Percentiles rank a stretch among this genome's conserved stretches.
These are phyloP conservation scores for Eretmocerus hayati DNA, from an alignment of 2,888 invertebrate genomes.

Conservation along the genomic window DNA sequence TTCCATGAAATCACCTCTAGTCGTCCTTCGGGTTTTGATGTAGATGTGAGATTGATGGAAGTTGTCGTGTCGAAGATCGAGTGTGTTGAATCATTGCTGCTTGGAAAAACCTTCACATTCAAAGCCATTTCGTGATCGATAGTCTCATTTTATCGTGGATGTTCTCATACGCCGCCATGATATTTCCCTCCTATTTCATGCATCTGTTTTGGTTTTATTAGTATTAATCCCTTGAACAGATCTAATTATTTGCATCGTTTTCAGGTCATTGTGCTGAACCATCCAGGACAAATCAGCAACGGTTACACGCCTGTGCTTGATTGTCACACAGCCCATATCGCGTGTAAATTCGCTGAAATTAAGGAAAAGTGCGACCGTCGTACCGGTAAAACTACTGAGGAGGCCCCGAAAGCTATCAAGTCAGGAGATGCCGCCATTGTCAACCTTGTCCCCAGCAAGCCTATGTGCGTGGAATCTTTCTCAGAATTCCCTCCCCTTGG, in stretches of 20 bases:
- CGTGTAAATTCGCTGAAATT: constrained; percentile 98
- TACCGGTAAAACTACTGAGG: constrained; percentile 91
- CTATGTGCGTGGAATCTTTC: constrained; percentile 99
- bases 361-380: constrained; percentile 99
- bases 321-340: constrained; percentile 99
- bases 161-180: too few species aligned
- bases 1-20: too few species aligned
- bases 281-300: constrained; percentile 97
- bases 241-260: too few species aligned
- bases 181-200: not conserved
- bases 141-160: too few species aligned
- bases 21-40: too few species aligned
- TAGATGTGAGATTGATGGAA: too few species aligned
- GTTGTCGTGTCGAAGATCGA: too few species aligned
- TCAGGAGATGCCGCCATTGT: constrained; percentile 97
- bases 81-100: too few species aligned
- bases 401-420: constrained; percentile 91
- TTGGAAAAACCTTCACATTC: too few species aligned
- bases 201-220: not conserved
- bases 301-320: constrained; percentile 99
- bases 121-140: too few species aligned
- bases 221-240: too few species aligned
- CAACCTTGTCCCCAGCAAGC: constrained; percentile 89
- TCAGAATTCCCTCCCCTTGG: constrained; percentile 97
- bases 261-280: constrained; percentile 94